These are phyloP conservation scores for Archocentrus centrarchus DNA, from an alignment of 2,113 vertebrate genomes.

Conservation along the genomic window DNA sequence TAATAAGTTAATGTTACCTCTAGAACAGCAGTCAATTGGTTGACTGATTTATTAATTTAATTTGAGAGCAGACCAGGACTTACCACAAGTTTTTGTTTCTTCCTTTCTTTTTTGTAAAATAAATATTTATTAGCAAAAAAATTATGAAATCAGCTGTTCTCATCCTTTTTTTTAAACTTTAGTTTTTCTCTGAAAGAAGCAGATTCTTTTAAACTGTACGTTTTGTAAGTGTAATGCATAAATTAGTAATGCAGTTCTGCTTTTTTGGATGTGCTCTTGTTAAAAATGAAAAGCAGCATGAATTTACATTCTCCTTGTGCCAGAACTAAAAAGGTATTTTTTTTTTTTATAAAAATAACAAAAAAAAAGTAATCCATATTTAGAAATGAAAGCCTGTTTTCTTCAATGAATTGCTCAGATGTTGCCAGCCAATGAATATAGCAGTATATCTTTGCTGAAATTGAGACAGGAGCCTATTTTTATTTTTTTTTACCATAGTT, in stretches of 20 bases:
- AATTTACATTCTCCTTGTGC: not conserved
- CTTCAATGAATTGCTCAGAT: constrained; percentile 25
- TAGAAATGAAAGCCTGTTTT: constrained; percentile 23
- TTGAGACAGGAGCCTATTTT: constrained; percentile 36
- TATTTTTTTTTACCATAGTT: constrained; percentile 14
- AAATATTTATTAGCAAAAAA: not conserved
- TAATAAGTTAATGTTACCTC: too few relatives aligned
- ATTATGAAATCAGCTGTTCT: not conserved
- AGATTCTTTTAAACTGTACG: not conserved
- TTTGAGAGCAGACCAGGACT: not conserved
- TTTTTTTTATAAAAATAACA: not conserved
- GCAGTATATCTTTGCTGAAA: constrained; percentile 39
- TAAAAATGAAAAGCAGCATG: not conserved
- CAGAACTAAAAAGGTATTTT: not conserved
- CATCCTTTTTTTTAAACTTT: not conserved
- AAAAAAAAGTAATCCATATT: constrained; percentile 20
- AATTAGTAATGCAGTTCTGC: not conserved
- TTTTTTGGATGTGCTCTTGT: not conserved
- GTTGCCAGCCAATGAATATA: constrained; percentile 10
- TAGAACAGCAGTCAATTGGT: too few relatives aligned
- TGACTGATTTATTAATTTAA: not conserved
- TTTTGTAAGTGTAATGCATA: not conserved
- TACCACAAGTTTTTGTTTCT: not conserved
- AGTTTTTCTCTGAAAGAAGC: not conserved
- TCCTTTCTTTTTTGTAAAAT: not conserved